Evolutionary conservation across 2,888 invertebrate species (phyloP), one percentile per base, ranked within the genome.

Genomic region (Eristalinus aeneus): DNA sequence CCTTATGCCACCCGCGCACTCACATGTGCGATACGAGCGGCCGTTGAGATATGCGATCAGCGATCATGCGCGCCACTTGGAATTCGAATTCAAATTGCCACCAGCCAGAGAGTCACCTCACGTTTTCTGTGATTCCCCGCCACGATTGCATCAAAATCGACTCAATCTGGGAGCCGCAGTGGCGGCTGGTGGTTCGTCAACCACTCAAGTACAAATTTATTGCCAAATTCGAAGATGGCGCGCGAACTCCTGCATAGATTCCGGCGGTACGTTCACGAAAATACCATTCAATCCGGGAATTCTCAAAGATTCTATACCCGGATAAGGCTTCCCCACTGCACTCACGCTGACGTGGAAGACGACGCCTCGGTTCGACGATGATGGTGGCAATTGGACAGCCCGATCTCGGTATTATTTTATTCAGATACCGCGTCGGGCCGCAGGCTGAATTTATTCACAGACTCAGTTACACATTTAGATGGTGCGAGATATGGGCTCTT

Each of bases 391-490:
- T 77, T 82, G 86, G 56, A 73, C 74, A 74, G 77, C 69, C 73
- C 3, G 81, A 82, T 86, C 81, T 77, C 46, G 54, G 77, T 63
- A 77, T 82, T 81, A 86, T 82, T 86, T 86, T 86, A 86, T 86
- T 81, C 86, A 74, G 81, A 81, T 82, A 78, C 60, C 74, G 65
- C 77, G 27, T 77, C 58, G 65, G 22, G 64, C 78, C 69, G 54
- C 68, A n/a, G 71, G 77, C 74, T 78, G 60, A 81, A 81, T 82
- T 81, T 82, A 86, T 86, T 78, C 86, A 75, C 73, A 86, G 67
- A 82, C 81, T 86, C 86, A 78, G 81, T 82, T 82, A 82, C 77
- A 86, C 82, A 86, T 86, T 86, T 74, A 86, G 86, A 86, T 86
- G 81, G 86, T 78, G 86, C 86, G 86, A 86, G 86, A 86, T 86